Base-by-base conservation (phyloP, 2,113 vertebrate genomes). In the Bubo scandiacus region DNA sequence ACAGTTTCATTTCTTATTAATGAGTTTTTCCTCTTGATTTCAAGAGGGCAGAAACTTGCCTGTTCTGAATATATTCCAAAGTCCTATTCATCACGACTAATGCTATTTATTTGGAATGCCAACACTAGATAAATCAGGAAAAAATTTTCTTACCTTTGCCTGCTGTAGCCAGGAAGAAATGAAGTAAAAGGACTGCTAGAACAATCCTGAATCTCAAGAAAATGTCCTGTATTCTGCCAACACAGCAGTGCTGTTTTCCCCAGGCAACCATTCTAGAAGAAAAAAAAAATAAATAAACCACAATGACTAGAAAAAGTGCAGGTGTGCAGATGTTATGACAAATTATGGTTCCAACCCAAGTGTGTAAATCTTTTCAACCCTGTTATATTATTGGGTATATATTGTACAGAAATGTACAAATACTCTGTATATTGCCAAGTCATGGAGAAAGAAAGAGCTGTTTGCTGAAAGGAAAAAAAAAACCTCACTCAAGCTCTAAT, bases 221-320 rank as follows among this genome's bases (percentile, higher is more conserved):
- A 96, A 89, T 14, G 25, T 92, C 94, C 92, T 97, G 90, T 93
- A 94, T 77, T 97, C 95, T 95, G 85, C 96, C 94, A 93, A 58
- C 61, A 89, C 40, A 97, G 84, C 90, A 86, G 58, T 68, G 88
- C 32, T 96, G 89, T 43, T 94, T 87, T 45, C 90, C 95, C 94
- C 70, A 95, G 92, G 95, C 86, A 97, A 97, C 81, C 98, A 98
- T 98, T 88, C 98, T 98, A 83, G 71, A 97, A 97, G 23, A 81
- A 92, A 86, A 51, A 96, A 82, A 6, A 66, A 79, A 71, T 43
- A 95, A 89, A 78, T 7, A 88, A 83, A 58, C 4, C 25, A 63
- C 13, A 43, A 16, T 36, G 62, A 80, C 57, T n/a, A 90, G 12
- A 82, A 93, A 70, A 80, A 12, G 1, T 45, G 27, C 58, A 95